Percentiles rank a stretch among this genome's conserved stretches.
Evolutionary conservation across 1,140 invertebrate genomes (phyloP).

Genomic region (Bombus terrestris): DNA sequence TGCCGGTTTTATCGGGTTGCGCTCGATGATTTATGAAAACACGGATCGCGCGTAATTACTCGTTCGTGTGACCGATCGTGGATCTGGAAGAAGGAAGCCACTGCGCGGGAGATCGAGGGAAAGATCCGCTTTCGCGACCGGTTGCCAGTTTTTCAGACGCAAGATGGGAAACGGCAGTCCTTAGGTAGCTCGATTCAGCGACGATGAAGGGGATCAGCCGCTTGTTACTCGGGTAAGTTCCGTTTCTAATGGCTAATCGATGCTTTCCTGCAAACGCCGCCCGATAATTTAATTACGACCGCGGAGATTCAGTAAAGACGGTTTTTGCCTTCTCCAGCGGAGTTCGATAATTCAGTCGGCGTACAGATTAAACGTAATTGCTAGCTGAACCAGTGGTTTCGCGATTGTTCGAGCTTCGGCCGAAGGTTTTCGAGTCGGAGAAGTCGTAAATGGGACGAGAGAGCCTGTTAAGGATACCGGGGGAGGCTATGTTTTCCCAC

Average conservation of each 20-base stretch:
- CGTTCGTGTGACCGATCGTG: conserved; percentile 48
- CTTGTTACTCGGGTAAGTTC: conserved; percentile 67
- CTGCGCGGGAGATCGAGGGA: neutral
- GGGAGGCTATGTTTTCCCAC: neutral
- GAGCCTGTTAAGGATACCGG: neutral
- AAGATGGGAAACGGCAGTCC: conserved; percentile 32
- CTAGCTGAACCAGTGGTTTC: neutral
- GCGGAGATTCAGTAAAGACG: neutral
- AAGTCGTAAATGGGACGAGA: neutral
- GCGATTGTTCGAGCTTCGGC: neutral
- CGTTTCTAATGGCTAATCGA: conserved; percentile 23
- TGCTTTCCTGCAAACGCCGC: conserved; percentile 6
- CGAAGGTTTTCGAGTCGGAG: neutral
- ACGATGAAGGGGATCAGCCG: conserved; percentile 66
- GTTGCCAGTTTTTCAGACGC: conserved; percentile 26
- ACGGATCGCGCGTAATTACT: conserved; percentile 49
- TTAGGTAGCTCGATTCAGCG: conserved; percentile 28
- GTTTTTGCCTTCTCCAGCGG: neutral
- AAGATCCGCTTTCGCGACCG: conserved; percentile 26
- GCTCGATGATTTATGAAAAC: conserved; percentile 65
- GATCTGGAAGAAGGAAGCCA: neutral
- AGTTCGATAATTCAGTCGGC: conserved; percentile 24
- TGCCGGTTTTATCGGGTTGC: conserved; percentile 37
- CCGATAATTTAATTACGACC: conserved; percentile 43
- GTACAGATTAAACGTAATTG: neutral